Evolutionary conservation across 2,888 invertebrate genomes (phyloP).

Genomic region (Gastrophysa polygoni): DNA sequence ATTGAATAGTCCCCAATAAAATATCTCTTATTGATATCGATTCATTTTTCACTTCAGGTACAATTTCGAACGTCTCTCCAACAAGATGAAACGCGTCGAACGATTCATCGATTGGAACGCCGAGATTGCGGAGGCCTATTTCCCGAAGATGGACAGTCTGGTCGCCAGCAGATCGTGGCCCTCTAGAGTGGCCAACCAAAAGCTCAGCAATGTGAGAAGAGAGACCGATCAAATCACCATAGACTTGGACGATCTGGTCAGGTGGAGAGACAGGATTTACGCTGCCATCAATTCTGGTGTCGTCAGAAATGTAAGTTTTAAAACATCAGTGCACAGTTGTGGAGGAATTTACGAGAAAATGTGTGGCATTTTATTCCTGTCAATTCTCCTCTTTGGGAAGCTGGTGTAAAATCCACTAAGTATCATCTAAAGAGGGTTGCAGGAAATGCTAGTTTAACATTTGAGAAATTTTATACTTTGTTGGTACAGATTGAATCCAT

Average conservation of each 20-base stretch:
- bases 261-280: constrained; percentile 77
- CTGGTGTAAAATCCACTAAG: no score
- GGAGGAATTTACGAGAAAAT: no score
- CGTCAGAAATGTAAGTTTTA: constrained; percentile 64
- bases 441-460: no score
- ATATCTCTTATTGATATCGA: no score
- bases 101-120: constrained; percentile 70
- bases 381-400: no score
- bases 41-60: constrained; percentile 59
- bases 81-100: constrained; percentile 68
- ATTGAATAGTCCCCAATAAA: no score
- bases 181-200: constrained; percentile 66
- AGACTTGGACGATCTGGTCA: constrained; percentile 73
- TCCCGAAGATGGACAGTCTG: constrained; percentile 81
- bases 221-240: constrained; percentile 70
- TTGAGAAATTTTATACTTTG: no score
- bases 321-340: no score
- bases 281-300: constrained; percentile 72
- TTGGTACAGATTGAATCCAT: no score
- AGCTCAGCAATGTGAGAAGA: constrained; percentile 69
- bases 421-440: no score
- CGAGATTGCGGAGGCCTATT: constrained; percentile 81
- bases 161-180: constrained; percentile 80
- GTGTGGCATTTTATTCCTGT: no score
- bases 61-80: constrained; percentile 77